Conservation (phyloP, 2,113 vertebrate genomes). For the Ptyas mucosa region DNA sequence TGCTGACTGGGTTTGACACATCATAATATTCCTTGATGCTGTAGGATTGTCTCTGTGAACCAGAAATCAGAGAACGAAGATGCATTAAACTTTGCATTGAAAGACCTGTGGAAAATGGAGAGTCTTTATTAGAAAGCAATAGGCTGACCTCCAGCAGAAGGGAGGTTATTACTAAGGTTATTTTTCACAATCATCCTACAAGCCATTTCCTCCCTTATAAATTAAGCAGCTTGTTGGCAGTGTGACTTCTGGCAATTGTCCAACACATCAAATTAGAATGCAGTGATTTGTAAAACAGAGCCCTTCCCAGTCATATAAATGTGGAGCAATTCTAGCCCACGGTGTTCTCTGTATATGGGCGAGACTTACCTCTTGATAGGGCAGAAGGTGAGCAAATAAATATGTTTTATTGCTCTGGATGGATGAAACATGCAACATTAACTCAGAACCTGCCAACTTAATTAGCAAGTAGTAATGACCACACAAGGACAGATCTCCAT, state of each 20-base stretch:
- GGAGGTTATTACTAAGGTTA: background rate
- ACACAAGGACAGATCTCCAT: conserved; percentile 7
- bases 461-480: conserved; percentile 19
- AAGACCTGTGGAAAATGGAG: background rate
- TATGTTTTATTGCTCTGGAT: conserved; percentile 17
- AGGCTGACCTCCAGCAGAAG: background rate
- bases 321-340: background rate
- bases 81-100: background rate
- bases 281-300: conserved; percentile 20
- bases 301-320: conserved; percentile 1
- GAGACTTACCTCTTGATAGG: conserved; percentile 12
- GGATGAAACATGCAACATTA: conserved; percentile 23
- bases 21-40: background rate
- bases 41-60: background rate
- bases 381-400: conserved; percentile 19
- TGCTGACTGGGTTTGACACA: background rate
- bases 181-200: conserved; percentile 25
- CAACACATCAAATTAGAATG: conserved; percentile 29
- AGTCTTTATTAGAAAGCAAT: background rate
- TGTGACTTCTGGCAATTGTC: conserved; percentile 33
- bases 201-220: conserved; percentile 31
- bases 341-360: background rate
- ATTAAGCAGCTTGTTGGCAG: conserved; percentile 24
- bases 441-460: conserved; percentile 18
- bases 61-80: background rate